Evolutionary conservation across 2,797 vertebrate genomes (phyloP), one percentile per base, ranked within the genome.

Genomic region (Typhlichthys subterraneus): DNA sequence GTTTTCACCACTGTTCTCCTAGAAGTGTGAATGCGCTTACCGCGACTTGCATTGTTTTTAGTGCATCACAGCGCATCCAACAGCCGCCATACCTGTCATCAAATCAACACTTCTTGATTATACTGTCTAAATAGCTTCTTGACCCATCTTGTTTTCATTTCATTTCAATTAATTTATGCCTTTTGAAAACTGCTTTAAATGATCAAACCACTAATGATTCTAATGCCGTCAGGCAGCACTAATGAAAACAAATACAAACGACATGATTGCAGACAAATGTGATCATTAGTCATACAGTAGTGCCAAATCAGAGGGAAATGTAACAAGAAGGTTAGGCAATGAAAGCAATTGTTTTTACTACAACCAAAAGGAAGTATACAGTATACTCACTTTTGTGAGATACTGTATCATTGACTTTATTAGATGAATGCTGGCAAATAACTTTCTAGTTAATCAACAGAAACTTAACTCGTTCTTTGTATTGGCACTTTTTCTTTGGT

Each of bases 171-270:
- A 17, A 74, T 51, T 57, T 63, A 57, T 61, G 57, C 57, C 68
- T 73, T 79, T 74, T 61, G 42, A 62, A 66, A 79, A 67, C 5
- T 2, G 45, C 69, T 11, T 63, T 57, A 42, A 73, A 67, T 79
- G 57, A 73, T 66, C 45, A 59, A 45, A 58, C 69, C 49, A 31
- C 75, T 75, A 77, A 82, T 83, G 67, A 76, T 67, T 83, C 53
- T 67, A 53, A 75, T 65, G 58, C 72, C 70, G 72, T 70, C 71
- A 70, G 1, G 54, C 80, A 70, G 74, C 70, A 69, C 80, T 77
- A 85, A 81, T 77, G 61, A 60, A 71, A 59, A 74, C 69, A 70
- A 68, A 73, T 73, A 72, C 5, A 52, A 69, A 29, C 7, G 12
- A 57, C 19, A 72, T 59, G 50, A 61, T 55, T 62, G 13, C 68